Evolutionary conservation across 2,888 invertebrate genomes (phyloP).

Genomic region (Apantesis nais): DNA sequence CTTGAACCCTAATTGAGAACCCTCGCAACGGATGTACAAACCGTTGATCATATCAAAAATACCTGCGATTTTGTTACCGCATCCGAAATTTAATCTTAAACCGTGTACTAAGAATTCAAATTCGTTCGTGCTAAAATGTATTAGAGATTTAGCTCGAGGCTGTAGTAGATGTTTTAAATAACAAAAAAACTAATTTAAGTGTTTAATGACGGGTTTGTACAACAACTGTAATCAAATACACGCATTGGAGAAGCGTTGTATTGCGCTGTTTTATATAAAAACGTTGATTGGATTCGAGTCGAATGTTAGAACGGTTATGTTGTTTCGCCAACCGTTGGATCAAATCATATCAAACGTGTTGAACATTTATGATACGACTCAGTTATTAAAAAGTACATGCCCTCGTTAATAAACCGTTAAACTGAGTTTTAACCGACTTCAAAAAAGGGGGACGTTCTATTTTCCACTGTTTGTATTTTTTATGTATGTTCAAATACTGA

Average conservation of each 20-base stretch:
- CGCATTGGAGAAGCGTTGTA: constrained; percentile 1
- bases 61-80: constrained; percentile 27
- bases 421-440: too few relatives aligned
- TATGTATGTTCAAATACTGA: not conserved
- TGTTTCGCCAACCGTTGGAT: not conserved
- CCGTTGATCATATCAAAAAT: constrained; percentile 51
- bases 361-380: not conserved
- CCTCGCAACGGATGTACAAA: constrained; percentile 49
- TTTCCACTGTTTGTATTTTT: too few relatives aligned
- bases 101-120: not conserved
- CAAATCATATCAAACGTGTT: not conserved
- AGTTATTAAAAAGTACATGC: not conserved
- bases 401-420: not conserved
- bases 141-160: constrained; percentile 34
- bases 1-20: constrained; percentile 26
- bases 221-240: constrained; percentile 26
- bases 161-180: constrained; percentile 32
- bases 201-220: constrained; percentile 35
- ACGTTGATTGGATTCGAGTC: not conserved
- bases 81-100: constrained; percentile 6
- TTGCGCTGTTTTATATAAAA: not conserved
- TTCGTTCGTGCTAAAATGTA: constrained; percentile 4
- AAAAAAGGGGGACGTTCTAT: too few relatives aligned
- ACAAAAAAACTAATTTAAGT: constrained; percentile 43
- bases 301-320: not conserved